A percentile compares a stretch with the other conserved stretches of the same genome.
phyloP scores from a whole-genome alignment of 2,888 invertebrate species.

The Pyrochroa serraticornis region DNA sequence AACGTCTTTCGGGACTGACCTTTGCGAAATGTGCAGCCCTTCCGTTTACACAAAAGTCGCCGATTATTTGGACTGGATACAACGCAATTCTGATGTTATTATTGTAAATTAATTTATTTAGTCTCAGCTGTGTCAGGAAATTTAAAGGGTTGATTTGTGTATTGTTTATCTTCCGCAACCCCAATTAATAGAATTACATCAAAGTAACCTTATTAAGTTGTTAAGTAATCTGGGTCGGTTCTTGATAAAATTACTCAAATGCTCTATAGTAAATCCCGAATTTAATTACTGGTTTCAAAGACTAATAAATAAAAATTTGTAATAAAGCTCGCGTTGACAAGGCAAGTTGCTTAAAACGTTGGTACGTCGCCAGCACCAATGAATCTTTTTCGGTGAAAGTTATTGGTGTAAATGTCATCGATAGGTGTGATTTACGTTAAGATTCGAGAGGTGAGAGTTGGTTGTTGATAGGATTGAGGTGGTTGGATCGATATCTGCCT shows the following conservation, averaged over 20 bases:
- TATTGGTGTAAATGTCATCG: conserved; percentile 22
- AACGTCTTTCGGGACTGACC: conserved; percentile 37
- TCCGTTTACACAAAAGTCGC: conserved; percentile 39
- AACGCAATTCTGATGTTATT: conserved; percentile 37
- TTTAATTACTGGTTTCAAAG: too few species aligned
- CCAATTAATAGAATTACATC: too few species aligned
- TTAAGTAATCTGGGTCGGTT: too few species aligned
- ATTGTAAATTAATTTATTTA: background rate
- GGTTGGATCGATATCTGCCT: conserved; percentile 1
- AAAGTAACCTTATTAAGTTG: too few species aligned
- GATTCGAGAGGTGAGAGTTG: background rate
- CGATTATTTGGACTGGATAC: conserved; percentile 40
- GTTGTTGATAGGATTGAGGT: background rate
- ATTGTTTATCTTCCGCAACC: too few species aligned
- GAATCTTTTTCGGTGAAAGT: conserved; percentile 16
- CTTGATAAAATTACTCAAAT: too few species aligned
- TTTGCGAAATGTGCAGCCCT: conserved; percentile 38
- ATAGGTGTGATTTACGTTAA: conserved; percentile 25
- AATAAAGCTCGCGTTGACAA: conserved; percentile 5
- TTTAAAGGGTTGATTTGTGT: too few species aligned
- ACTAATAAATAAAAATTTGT: background rate
- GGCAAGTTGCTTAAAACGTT: background rate
- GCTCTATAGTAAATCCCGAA: too few species aligned
- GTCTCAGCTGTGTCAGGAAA: too few species aligned
- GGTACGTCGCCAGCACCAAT: conserved; percentile 7